Evolutionary conservation across 2,113 vertebrate species (phyloP).

Genomic region (Glaucidium brasilianum): DNA sequence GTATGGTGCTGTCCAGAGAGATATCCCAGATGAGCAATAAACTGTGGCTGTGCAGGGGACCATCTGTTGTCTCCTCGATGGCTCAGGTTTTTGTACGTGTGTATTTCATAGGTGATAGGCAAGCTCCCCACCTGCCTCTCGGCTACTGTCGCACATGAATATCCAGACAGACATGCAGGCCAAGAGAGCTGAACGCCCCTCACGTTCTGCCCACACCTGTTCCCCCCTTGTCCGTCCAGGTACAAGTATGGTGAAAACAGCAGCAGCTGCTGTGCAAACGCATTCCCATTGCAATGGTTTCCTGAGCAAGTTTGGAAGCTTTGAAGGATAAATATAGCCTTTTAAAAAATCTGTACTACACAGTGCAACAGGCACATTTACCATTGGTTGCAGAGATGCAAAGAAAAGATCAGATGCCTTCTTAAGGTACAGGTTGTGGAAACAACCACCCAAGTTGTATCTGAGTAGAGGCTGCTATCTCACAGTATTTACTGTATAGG

Average conservation of each 20-base stretch:
- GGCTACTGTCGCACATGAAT: not conserved
- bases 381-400: not conserved
- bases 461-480: not conserved
- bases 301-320: not conserved
- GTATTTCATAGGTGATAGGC: not conserved
- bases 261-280: not conserved
- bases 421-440: not conserved
- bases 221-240: not conserved
- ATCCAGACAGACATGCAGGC: not conserved
- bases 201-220: not conserved
- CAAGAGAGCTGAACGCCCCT: not conserved
- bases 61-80: not conserved
- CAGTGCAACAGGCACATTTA: not conserved
- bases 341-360: not conserved
- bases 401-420: not conserved
- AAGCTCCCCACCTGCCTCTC: not conserved
- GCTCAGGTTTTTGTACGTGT: not conserved
- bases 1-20: not conserved
- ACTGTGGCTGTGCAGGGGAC: not conserved
- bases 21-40: not conserved
- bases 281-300: not conserved
- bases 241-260: accelerated
- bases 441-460: not conserved
- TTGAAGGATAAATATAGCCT: not conserved
- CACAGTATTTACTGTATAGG: not conserved